These are phyloP conservation scores for Chymomyza costata DNA, from an alignment of 1,140 invertebrate genomes.

Conservation along the genomic window DNA sequence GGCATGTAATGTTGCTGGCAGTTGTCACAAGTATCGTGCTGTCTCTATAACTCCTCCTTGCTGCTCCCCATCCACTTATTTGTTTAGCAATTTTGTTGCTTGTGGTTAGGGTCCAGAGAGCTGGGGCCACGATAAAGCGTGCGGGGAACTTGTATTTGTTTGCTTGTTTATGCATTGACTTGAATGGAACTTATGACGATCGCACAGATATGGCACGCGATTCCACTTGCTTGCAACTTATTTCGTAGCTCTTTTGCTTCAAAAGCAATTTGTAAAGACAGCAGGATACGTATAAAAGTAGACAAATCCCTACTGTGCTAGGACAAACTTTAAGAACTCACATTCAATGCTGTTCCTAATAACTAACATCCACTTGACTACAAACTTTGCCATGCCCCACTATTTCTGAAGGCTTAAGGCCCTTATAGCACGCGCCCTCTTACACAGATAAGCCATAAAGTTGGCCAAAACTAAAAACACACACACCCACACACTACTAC, in stretches of 20 bases:
- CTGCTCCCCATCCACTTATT: conserved; percentile 37
- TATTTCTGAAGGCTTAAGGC: conserved; percentile 33
- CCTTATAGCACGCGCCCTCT: conserved; percentile 55
- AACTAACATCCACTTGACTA: conserved; percentile 66
- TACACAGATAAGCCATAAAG: conserved; percentile 66
- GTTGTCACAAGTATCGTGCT: conserved; percentile 51
- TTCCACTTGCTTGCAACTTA: conserved; percentile 33
- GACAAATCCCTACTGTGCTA: too few relatives aligned
- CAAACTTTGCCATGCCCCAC: conserved; percentile 3
- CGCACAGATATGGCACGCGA: conserved; percentile 42
- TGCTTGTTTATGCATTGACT: conserved; percentile 51
- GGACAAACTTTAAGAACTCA: background rate
- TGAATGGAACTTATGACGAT: conserved; percentile 37
- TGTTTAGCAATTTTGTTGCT: conserved; percentile 54
- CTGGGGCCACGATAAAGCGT: too few relatives aligned
- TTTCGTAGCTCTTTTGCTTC: conserved; percentile 17
- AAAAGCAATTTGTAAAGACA: too few relatives aligned
- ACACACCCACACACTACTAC: conserved; percentile 23
- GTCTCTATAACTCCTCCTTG: background rate
- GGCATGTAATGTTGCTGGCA: conserved; percentile 41
- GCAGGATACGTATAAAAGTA: too few relatives aligned
- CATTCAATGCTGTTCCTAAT: conserved; percentile 41
- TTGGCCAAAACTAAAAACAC: conserved; percentile 32
- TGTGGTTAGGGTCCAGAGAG: background rate
- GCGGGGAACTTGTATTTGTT: too few relatives aligned